phyloP scores from a whole-genome alignment of 2,888 invertebrate genomes.

The Griposia aprilina region DNA sequence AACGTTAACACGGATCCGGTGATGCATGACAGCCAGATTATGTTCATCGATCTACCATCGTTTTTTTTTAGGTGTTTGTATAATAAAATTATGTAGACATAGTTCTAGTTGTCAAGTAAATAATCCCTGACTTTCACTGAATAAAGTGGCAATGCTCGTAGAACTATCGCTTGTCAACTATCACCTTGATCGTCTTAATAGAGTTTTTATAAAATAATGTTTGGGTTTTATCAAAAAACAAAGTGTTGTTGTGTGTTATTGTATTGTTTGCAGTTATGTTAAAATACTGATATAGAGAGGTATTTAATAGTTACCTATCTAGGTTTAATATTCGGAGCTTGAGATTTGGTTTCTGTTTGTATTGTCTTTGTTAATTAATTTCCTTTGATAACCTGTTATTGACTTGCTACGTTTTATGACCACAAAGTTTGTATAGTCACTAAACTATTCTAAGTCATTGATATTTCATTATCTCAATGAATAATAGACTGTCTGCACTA shows the following conservation, averaged over 20 bases:
- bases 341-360: background rate
- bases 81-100: background rate
- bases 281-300: background rate
- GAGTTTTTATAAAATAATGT: background rate
- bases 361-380: conserved; percentile 13
- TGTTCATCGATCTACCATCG: background rate
- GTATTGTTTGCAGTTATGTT: background rate
- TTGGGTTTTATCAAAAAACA: no score
- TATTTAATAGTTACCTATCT: background rate
- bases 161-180: background rate
- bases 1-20: no score
- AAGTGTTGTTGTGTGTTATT: background rate
- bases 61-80: background rate
- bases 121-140: conserved; percentile 30
- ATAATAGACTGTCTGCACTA: conserved; percentile 11
- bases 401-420: conserved; percentile 8
- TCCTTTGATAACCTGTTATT: background rate
- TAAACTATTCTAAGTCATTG: conserved; percentile 22
- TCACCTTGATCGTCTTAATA: conserved; percentile 14
- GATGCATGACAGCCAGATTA: background rate
- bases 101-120: background rate
- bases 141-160: conserved; percentile 1
- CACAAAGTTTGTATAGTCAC: background rate
- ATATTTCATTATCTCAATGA: conserved; percentile 3
- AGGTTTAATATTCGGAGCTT: background rate